These are phyloP conservation scores for Electrona antarctica DNA, from an alignment of 2,113 vertebrate species.

Conservation along the genomic window DNA sequence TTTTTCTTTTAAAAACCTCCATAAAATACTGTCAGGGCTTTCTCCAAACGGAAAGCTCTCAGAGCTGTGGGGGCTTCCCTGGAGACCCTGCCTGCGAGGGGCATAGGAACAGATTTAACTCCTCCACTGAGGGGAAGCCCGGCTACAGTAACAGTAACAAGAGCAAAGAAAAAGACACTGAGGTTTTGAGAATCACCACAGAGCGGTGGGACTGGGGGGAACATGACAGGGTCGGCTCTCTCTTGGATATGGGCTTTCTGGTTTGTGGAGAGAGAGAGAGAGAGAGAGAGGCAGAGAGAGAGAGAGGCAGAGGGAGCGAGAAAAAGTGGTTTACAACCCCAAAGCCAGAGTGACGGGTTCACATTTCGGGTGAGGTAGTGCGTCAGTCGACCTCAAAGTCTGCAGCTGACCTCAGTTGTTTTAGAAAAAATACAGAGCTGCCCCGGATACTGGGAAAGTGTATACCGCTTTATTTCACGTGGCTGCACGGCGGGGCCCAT, in stretches of 20 bases:
- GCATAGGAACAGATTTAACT: slow-evolving; percentile 34
- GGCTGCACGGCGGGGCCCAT: not conserved
- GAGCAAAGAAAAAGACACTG: not conserved
- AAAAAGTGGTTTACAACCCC: slow-evolving; percentile 17
- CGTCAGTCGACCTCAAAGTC: not conserved
- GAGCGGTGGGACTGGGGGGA: not conserved
- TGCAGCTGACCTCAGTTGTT: slow-evolving; percentile 11
- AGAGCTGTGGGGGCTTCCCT: slow-evolving; percentile 42
- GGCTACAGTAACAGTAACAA: not conserved
- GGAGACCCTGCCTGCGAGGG: slow-evolving; percentile 6
- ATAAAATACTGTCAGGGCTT: slow-evolving; percentile 52
- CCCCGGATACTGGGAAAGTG: slow-evolving; percentile 6
- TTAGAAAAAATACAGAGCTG: slow-evolving; percentile 15
- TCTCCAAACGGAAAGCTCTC: slow-evolving; percentile 51
- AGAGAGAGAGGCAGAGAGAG: too few species aligned
- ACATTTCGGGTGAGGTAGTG: slow-evolving; percentile 4
- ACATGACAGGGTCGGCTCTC: not conserved
- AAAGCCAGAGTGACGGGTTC: slow-evolving; percentile 2
- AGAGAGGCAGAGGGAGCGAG: not conserved
- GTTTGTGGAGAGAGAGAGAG: slow-evolving; percentile 3
- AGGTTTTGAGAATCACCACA: not conserved
- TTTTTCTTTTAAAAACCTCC: slow-evolving; percentile 46
- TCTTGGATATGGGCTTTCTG: slow-evolving; percentile 7
- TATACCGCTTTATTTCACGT: not conserved
- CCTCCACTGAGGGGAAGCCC: slow-evolving; percentile 27